phyloP scores from a whole-genome alignment of 2,888 invertebrate genomes.

The Brachypterus glaber region DNA sequence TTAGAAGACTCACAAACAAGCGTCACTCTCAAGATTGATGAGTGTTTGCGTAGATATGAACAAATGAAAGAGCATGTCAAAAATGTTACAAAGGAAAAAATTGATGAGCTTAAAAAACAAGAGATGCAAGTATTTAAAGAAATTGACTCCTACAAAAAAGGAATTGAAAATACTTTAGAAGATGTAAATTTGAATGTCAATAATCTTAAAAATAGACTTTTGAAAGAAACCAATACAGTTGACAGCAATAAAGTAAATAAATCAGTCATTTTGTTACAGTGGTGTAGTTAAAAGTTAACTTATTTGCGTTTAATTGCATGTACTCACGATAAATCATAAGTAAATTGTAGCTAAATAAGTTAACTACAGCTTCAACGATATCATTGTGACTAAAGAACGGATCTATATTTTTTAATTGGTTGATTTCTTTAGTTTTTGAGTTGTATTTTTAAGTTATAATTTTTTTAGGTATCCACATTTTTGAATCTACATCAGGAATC shows the following conservation, averaged over 20 bases:
- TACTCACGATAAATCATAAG: no score
- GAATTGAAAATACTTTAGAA: conserved; percentile 42
- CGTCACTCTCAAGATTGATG: conserved; percentile 48
- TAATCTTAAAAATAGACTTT: conserved; percentile 42
- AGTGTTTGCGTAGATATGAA: conserved; percentile 49
- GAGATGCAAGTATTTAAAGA: conserved; percentile 36
- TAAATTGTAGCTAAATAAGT: no score
- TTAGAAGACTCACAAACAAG: conserved; percentile 45
- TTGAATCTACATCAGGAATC: conserved; percentile 50
- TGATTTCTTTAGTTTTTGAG: no score
- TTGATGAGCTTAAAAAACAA: conserved; percentile 37
- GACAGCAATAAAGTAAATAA: conserved; percentile 27
- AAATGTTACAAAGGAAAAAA: conserved; percentile 45
- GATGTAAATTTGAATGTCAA: conserved; percentile 43
- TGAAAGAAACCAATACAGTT: conserved; percentile 27
- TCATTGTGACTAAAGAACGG: no score
- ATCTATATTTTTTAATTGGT: no score
- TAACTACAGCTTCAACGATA: no score
- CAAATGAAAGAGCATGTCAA: conserved; percentile 46
- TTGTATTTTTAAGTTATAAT: conserved; percentile 1
- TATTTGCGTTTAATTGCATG: no score
- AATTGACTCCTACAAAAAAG: conserved; percentile 39
- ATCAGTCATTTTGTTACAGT: no score
- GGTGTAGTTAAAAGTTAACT: no score
- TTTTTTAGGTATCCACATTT: conserved; percentile 46